These are phyloP conservation scores for Eidolon dupreanum DNA, from an alignment of 2,797 vertebrate species.

Conservation along the genomic window DNA sequence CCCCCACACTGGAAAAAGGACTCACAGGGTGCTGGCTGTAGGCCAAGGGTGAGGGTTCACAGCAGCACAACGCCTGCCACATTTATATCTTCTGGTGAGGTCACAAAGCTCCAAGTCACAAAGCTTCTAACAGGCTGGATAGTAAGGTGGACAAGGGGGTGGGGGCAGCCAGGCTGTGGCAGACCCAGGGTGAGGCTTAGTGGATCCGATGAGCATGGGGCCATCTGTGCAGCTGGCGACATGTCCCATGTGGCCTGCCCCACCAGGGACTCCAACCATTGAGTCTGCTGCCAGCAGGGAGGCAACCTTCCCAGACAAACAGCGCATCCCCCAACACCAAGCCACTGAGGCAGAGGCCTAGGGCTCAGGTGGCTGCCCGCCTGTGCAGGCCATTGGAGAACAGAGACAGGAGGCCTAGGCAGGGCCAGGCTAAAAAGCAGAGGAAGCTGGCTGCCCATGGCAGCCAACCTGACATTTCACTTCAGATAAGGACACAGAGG, in stretches of 20 bases:
- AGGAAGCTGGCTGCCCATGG: too few species aligned
- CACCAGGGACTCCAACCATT: neutral
- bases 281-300: neutral
- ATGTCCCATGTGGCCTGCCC: neutral
- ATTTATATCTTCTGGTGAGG: neutral
- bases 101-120: neutral
- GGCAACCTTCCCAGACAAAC: slow-evolving; percentile 6
- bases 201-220: neutral
- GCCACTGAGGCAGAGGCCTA: slow-evolving; percentile 16
- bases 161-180: neutral
- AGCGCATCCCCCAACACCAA: slow-evolving; percentile 31
- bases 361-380: neutral
- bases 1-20: neutral
- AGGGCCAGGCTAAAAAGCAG: neutral
- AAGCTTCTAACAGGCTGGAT: neutral
- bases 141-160: neutral
- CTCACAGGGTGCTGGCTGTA: neutral
- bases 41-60: neutral
- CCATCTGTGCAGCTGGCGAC: neutral
- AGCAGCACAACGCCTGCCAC: neutral
- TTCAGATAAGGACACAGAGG: neutral
- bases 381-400: neutral
- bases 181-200: neutral
- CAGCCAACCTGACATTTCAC: neutral
- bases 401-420: too few species aligned